phyloP scores from a whole-genome alignment of 2,797 vertebrate species.

The Tachyglossus aculeatus region DNA sequence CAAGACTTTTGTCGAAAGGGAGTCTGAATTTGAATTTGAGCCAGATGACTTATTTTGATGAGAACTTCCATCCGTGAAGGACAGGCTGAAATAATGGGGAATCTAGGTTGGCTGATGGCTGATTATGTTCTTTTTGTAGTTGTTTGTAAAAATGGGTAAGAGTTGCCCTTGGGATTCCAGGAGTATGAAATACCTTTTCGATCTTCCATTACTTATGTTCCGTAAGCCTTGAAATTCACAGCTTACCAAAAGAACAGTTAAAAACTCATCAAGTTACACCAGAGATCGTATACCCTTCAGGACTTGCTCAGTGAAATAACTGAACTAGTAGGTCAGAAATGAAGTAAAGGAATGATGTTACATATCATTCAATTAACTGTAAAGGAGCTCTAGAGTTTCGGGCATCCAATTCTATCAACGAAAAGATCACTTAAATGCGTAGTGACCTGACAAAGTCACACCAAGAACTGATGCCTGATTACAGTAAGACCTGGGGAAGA shows the following conservation, averaged over 20 bases:
- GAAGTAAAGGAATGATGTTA: slow-evolving; percentile 6
- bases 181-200: background rate
- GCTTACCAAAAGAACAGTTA: background rate
- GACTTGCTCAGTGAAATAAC: background rate
- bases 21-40: background rate
- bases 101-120: too few relatives aligned
- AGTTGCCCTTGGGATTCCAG: too few relatives aligned
- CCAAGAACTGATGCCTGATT: too few relatives aligned
- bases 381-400: slow-evolving; percentile 20
- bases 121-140: too few relatives aligned
- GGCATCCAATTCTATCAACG: slow-evolving; percentile 8
- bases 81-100: too few relatives aligned
- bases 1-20: background rate
- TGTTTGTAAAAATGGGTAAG: too few relatives aligned
- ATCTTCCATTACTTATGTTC: background rate
- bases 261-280: background rate
- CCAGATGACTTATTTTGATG: too few relatives aligned
- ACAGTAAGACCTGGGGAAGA: too few relatives aligned
- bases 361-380: slow-evolving; percentile 20
- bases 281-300: background rate
- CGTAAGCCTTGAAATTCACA: background rate
- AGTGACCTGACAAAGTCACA: slow-evolving; percentile 18
- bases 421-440: slow-evolving; percentile 31
- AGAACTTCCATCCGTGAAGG: too few relatives aligned
- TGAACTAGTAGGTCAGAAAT: background rate